Conservation (phyloP, 2,888 invertebrate species). For the Caenorhabditis plicata region DNA sequence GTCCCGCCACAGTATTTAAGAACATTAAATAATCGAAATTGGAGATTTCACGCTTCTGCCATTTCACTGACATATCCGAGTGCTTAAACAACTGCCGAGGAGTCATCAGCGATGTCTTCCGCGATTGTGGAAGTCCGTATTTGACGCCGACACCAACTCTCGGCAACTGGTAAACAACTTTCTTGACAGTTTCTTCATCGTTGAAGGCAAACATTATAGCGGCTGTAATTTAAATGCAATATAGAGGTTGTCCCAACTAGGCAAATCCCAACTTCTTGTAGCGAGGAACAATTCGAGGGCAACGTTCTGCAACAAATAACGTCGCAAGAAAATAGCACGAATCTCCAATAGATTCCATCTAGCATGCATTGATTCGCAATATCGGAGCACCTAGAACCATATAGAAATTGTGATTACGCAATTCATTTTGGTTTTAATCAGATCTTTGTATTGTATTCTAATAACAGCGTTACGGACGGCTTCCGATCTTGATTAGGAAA, state of each 20-base stretch:
- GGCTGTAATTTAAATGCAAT: too few species aligned
- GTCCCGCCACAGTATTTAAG: slow-evolving; percentile 98
- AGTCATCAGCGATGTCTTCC: slow-evolving; percentile 96
- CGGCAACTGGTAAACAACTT: slow-evolving; percentile 70
- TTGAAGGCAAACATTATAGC: slow-evolving; percentile 98
- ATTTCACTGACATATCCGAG: slow-evolving; percentile 83
- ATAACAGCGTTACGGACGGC: too few species aligned
- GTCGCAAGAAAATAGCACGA: slow-evolving; percentile 93
- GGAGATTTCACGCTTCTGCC: slow-evolving; percentile 81
- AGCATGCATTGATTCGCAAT: slow-evolving; percentile 96
- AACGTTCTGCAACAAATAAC: slow-evolving; percentile 89
- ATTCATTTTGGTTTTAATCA: too few species aligned
- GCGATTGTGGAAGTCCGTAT: slow-evolving; percentile 96
- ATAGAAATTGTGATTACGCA: too few species aligned
- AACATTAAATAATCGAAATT: slow-evolving; percentile 99
- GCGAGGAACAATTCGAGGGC: slow-evolving; percentile 98
- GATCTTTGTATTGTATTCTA: too few species aligned
- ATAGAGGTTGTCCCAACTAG: not conserved
- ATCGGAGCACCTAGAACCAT: slow-evolving; percentile 89
- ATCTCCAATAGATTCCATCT: slow-evolving; percentile 99
- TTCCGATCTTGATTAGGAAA: too few species aligned
- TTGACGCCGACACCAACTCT: slow-evolving; percentile 74
- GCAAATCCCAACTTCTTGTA: slow-evolving; percentile 78
- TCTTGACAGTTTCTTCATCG: slow-evolving; percentile 93
- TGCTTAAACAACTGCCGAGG: slow-evolving; percentile 96